Percentiles rank a stretch among this genome's conserved stretches.
These are phyloP conservation scores for Micromys minutus DNA, from an alignment of 2,113 vertebrate genomes.

Conservation along the genomic window DNA sequence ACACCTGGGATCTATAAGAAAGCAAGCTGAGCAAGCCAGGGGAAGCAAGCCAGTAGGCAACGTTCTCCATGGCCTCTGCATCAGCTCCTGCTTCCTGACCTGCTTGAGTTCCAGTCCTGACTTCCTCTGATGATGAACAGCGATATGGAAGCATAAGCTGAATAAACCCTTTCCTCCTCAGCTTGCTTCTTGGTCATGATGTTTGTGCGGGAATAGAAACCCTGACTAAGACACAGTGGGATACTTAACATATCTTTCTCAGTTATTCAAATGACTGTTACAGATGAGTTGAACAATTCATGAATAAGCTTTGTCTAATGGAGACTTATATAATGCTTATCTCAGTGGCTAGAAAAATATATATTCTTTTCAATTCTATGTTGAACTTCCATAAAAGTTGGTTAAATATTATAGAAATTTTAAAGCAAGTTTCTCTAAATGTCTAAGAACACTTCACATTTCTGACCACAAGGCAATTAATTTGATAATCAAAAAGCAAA, in stretches of 20 bases:
- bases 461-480: slow-evolving; percentile 29
- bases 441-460: slow-evolving; percentile 8
- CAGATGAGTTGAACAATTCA: background rate
- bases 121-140: too few relatives aligned
- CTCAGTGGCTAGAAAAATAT: slow-evolving; percentile 27
- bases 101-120: too few relatives aligned
- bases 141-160: too few relatives aligned
- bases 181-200: too few relatives aligned
- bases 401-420: background rate
- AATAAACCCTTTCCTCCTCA: too few relatives aligned
- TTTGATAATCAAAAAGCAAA: slow-evolving; percentile 43
- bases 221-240: too few relatives aligned
- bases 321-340: slow-evolving; percentile 9
- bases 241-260: background rate
- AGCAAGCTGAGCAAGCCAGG: too few relatives aligned
- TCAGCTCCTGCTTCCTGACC: too few relatives aligned
- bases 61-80: too few relatives aligned
- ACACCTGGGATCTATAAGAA: too few relatives aligned
- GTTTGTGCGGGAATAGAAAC: too few relatives aligned
- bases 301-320: slow-evolving; percentile 19
- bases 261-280: slow-evolving; percentile 31
- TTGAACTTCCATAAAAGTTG: slow-evolving; percentile 1
- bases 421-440: slow-evolving; percentile 25
- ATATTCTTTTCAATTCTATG: background rate
- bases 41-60: too few relatives aligned